phyloP scores from a whole-genome alignment of 2,888 invertebrate genomes.

The Hydrotaea cyrtoneurina region DNA sequence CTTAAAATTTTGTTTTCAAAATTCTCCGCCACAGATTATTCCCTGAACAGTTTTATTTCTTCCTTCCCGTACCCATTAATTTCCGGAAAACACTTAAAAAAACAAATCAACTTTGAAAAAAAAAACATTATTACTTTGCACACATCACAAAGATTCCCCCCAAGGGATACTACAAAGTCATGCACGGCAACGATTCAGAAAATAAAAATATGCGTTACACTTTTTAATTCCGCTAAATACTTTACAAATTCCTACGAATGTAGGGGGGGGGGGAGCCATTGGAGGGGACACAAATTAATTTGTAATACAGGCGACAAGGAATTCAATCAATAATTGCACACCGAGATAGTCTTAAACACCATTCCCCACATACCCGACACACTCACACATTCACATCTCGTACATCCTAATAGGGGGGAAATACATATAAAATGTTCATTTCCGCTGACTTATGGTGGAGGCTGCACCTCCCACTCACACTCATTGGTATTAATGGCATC shows the following conservation, averaged over 20 bases:
- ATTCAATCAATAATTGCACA: conserved; percentile 68
- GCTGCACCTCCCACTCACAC: not conserved
- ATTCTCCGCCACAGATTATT: too few relatives aligned
- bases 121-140: too few relatives aligned
- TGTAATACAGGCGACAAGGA: conserved; percentile 55
- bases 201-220: not conserved
- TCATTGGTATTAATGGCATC: conserved; percentile 6
- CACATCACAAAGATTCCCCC: too few relatives aligned
- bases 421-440: conserved; percentile 2
- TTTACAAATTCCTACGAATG: not conserved
- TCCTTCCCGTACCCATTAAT: too few relatives aligned
- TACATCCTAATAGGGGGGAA: not conserved
- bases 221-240: not conserved
- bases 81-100: too few relatives aligned
- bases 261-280: not conserved
- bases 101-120: too few relatives aligned
- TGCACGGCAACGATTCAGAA: too few relatives aligned
- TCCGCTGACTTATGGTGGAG: not conserved
- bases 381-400: not conserved
- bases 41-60: too few relatives aligned
- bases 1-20: too few relatives aligned
- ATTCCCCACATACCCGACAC: not conserved
- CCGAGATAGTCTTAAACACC: not conserved
- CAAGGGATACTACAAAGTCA: too few relatives aligned
- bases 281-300: conserved; percentile 44